phyloP scores from a whole-genome alignment of 2,113 vertebrate species.

The Toxotes jaculatrix region DNA sequence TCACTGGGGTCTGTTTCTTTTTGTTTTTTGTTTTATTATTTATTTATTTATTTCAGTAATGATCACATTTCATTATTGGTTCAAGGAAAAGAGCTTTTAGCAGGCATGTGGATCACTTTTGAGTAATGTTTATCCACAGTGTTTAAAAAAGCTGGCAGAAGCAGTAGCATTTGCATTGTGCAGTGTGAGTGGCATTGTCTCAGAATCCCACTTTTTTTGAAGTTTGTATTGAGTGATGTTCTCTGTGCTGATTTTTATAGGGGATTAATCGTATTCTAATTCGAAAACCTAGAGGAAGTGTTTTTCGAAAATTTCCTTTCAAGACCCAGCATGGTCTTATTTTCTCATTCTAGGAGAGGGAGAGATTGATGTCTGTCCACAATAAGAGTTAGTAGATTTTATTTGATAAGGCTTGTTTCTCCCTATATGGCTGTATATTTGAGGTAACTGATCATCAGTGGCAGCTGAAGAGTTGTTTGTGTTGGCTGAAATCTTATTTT shows the following conservation, averaged over 20 bases:
- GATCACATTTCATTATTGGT: background rate
- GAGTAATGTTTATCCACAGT: background rate
- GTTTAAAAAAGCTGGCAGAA: slow-evolving; percentile 11
- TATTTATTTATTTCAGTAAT: background rate
- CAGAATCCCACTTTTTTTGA: background rate
- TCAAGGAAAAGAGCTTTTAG: background rate
- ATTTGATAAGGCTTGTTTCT: background rate
- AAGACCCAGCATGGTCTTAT: background rate
- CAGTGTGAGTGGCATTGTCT: background rate
- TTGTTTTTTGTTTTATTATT: no score
- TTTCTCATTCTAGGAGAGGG: background rate
- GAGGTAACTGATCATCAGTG: background rate
- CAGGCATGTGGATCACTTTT: background rate
- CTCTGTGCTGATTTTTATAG: background rate
- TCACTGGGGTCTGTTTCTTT: no score
- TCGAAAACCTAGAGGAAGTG: background rate
- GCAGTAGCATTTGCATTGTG: background rate
- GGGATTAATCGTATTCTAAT: background rate
- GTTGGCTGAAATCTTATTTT: background rate
- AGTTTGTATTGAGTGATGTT: background rate
- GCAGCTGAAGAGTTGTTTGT: background rate
- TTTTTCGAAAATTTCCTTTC: background rate
- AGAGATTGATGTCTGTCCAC: background rate
- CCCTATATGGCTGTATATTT: background rate
- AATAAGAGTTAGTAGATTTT: background rate